Evolutionary conservation across 2,113 vertebrate genomes (phyloP).

Genomic region (Myodes glareolus): DNA sequence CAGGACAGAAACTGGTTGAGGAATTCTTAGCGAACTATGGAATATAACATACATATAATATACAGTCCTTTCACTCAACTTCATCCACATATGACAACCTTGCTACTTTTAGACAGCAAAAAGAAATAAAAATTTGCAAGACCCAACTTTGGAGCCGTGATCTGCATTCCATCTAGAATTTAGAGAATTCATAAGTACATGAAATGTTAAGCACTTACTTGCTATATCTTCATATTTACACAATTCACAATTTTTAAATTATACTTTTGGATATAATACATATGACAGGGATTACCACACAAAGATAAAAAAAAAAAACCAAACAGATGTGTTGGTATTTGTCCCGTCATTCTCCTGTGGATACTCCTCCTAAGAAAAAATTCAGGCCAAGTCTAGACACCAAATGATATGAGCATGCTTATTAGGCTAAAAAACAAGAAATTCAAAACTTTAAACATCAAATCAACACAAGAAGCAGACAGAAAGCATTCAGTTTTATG

Average conservation of each 20-base stretch:
- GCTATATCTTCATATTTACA: background rate
- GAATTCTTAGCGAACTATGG: background rate
- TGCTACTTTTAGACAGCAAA: background rate
- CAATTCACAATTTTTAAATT: conserved; percentile 8
- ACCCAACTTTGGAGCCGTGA: background rate
- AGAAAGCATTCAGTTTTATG: background rate
- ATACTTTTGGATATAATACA: background rate
- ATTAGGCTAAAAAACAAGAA: background rate
- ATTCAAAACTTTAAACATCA: conserved; percentile 22
- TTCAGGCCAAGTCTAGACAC: background rate
- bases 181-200: background rate
- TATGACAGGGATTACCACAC: background rate
- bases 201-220: background rate
- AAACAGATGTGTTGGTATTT: background rate
- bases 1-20: background rate
- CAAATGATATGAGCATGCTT: background rate
- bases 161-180: background rate
- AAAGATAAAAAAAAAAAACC: background rate
- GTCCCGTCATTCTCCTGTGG: background rate
- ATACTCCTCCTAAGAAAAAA: background rate
- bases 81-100: background rate
- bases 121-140: background rate
- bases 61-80: background rate
- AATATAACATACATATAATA: no score
- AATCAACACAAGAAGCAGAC: conserved; percentile 33